phyloP scores from a whole-genome alignment of 2,797 vertebrate species.

The Enteromius fasciolatus region DNA sequence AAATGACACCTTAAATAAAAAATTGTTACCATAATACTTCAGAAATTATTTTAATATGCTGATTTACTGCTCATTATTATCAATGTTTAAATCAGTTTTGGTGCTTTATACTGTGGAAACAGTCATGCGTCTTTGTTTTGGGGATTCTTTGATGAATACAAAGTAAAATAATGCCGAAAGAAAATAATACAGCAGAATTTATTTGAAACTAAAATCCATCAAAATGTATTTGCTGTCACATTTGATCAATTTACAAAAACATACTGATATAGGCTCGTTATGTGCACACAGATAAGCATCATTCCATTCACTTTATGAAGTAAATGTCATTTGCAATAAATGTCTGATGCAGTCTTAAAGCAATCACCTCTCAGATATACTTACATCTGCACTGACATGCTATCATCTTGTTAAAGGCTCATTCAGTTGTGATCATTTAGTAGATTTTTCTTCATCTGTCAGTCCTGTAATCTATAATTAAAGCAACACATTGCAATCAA shows the following conservation, averaged over 20 bases:
- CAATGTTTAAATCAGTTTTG: not conserved
- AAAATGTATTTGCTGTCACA: not conserved
- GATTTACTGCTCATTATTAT: not conserved
- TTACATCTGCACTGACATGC: not conserved
- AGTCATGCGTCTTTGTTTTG: no score
- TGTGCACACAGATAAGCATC: not conserved
- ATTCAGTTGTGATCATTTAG: not conserved
- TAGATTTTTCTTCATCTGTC: constrained; percentile 14
- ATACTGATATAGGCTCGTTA: not conserved
- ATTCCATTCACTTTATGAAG: not conserved
- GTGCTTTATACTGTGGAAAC: not conserved
- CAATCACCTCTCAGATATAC: not conserved
- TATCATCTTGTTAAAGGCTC: constrained; percentile 18
- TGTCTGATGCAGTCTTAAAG: not conserved
- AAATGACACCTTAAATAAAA: no score
- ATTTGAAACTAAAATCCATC: not conserved
- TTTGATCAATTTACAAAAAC: not conserved
- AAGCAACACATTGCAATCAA: not conserved
- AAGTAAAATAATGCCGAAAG: not conserved
- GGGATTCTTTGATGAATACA: not conserved
- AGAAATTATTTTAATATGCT: not conserved
- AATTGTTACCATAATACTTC: not conserved
- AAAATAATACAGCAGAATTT: not conserved
- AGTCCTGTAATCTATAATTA: constrained; percentile 31
- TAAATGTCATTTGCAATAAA: not conserved